Conservation (phyloP, 2,797 vertebrate species). For the Tapirus indicus region DNA sequence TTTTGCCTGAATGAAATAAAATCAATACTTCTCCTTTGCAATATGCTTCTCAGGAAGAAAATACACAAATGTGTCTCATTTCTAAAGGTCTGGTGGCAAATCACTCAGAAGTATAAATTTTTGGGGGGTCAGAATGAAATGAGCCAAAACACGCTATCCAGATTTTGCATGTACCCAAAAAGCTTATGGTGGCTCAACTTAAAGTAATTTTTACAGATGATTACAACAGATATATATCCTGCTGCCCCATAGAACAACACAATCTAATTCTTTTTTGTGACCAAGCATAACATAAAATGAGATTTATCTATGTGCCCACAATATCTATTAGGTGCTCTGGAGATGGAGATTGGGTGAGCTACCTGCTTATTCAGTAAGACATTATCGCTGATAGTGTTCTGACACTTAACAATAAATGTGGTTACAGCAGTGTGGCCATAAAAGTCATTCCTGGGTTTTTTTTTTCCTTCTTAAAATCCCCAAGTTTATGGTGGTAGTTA, state of each 20-base stretch:
- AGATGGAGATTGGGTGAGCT: constrained; percentile 60
- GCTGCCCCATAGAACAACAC: constrained; percentile 74
- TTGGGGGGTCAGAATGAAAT: not conserved
- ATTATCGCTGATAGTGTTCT: constrained; percentile 78
- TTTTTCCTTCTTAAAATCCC: constrained; percentile 65
- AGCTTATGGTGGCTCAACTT: constrained; percentile 20
- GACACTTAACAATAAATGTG: constrained; percentile 72
- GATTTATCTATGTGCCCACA: constrained; percentile 82
- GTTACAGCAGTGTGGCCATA: constrained; percentile 31
- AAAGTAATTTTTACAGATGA: constrained; percentile 64
- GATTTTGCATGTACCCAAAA: constrained; percentile 26
- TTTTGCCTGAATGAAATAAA: constrained; percentile 80
- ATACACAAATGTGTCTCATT: constrained; percentile 64
- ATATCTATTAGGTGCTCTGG: constrained; percentile 80
- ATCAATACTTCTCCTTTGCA: constrained; percentile 76
- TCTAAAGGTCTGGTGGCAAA: constrained; percentile 51
- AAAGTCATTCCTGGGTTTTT: constrained; percentile 50
- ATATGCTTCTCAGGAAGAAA: constrained; percentile 66
- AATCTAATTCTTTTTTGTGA: constrained; percentile 74
- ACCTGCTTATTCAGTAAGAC: constrained; percentile 68
- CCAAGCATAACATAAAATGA: constrained; percentile 76
- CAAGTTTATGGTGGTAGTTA: constrained; percentile 70
- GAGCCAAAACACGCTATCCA: not conserved
- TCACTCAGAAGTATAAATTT: not conserved
- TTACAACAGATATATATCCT: constrained; percentile 65